phyloP scores from a whole-genome alignment of 2,888 invertebrate species.

The Drosophila kambysellisi region DNA sequence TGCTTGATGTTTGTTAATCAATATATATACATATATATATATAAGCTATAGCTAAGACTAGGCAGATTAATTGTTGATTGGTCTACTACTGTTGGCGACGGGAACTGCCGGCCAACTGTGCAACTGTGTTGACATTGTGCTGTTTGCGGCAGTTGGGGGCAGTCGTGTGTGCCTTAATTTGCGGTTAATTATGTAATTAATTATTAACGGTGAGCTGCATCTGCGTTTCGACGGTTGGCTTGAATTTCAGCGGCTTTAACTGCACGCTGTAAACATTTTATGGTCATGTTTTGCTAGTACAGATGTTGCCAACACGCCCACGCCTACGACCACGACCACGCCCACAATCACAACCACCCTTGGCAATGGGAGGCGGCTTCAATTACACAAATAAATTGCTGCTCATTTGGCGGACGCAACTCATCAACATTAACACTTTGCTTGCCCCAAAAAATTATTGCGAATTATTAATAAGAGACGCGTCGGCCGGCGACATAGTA shows the following conservation, averaged over 20 bases:
- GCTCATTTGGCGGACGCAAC: constrained; percentile 35
- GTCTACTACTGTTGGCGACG: constrained; percentile 6
- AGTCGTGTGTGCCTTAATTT: constrained; percentile 73
- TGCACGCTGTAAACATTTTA: constrained; percentile 48
- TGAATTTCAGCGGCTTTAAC: constrained; percentile 42
- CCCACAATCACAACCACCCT: neutral
- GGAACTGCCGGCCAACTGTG: constrained; percentile 14
- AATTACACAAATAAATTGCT: constrained; percentile 58
- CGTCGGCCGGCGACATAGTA: constrained; percentile 13
- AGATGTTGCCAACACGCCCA: constrained; percentile 22
- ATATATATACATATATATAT: neutral
- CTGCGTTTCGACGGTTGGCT: constrained; percentile 47
- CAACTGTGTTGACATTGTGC: constrained; percentile 65
- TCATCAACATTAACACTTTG: constrained; percentile 56
- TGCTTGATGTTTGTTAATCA: constrained; percentile 9
- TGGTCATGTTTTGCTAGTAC: constrained; percentile 48
- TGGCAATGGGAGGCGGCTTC: constrained; percentile 24
- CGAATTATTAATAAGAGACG: constrained; percentile 53
- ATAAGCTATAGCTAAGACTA: constrained; percentile 15
- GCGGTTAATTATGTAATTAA: constrained; percentile 81
- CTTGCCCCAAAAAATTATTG: constrained; percentile 35
- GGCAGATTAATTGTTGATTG: constrained; percentile 30
- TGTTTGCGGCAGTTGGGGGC: constrained; percentile 12
- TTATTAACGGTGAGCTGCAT: constrained; percentile 75
- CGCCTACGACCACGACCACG: neutral